Percentiles rank a stretch among this genome's conserved stretches.
Evolutionary conservation across 1,140 invertebrate genomes (phyloP).

Genomic region (Patella vulgata): DNA sequence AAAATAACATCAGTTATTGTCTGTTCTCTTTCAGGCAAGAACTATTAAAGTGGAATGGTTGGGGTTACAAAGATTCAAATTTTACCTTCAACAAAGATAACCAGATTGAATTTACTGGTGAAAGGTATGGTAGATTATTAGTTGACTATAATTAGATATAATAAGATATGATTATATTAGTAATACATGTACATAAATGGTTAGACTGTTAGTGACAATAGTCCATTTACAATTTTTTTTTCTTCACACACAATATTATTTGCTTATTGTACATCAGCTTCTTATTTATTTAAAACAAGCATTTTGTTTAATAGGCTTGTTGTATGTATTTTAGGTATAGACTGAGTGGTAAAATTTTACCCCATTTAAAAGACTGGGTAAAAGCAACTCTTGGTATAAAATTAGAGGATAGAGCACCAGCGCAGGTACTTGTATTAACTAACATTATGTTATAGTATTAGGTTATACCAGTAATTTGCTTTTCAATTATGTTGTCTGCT

Average conservation of each 20-base stretch:
- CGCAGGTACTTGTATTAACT: slow-evolving; percentile 50
- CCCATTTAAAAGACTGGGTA: slow-evolving; percentile 85
- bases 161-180: no score
- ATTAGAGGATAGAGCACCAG: slow-evolving; percentile 65
- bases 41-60: slow-evolving; percentile 95
- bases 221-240: no score
- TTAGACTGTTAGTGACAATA: no score
- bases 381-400: slow-evolving; percentile 78
- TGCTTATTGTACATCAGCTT: no score
- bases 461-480: no score
- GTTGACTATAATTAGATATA: slow-evolving; percentile 67
- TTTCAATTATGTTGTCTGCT: no score
- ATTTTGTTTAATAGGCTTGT: slow-evolving; percentile 1
- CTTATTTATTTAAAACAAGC: no score
- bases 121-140: slow-evolving; percentile 76
- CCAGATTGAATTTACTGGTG: slow-evolving; percentile 79
- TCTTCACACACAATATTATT: no score
- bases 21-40: no score
- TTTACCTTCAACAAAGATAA: slow-evolving; percentile 76
- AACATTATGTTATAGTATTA: not conserved
- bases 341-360: slow-evolving; percentile 81
- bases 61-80: slow-evolving; percentile 95
- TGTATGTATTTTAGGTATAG: slow-evolving; percentile 75
- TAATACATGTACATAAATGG: no score
- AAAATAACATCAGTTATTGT: no score